Conservation (phyloP, 1,140 invertebrate genomes). For the Pseudobourletiella spinata region DNA sequence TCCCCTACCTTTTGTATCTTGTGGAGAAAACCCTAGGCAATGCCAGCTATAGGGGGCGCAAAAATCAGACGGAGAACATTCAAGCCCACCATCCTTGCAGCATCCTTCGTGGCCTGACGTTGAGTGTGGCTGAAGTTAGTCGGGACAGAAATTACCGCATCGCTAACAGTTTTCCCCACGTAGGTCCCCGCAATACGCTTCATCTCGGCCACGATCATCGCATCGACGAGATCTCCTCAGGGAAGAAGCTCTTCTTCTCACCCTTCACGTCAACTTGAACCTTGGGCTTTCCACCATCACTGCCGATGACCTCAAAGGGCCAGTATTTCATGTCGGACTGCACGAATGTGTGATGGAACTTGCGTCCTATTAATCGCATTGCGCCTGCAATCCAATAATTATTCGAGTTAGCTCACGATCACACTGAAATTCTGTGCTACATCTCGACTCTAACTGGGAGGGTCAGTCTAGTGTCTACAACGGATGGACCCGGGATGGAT, state of each 20-base stretch:
- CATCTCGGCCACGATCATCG: constrained; percentile 61
- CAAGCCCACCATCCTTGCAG: constrained; percentile 71
- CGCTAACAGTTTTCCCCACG: constrained; percentile 75
- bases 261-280: constrained; percentile 77
- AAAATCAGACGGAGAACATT: constrained; percentile 85
- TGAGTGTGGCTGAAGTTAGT: constrained; percentile 89
- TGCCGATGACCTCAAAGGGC: constrained; percentile 82
- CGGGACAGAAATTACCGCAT: constrained; percentile 85
- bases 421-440: neutral
- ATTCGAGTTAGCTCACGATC: too few relatives aligned
- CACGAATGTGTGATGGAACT: constrained; percentile 80
- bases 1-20: too few relatives aligned
- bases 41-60: constrained; percentile 97
- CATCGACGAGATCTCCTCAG: constrained; percentile 52
- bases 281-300: constrained; percentile 67
- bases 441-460: neutral
- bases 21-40: constrained; percentile 98
- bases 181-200: constrained; percentile 90
- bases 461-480: too few relatives aligned
- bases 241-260: constrained; percentile 49
- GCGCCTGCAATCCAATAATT: constrained; percentile 56
- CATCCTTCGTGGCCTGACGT: constrained; percentile 84
- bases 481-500: neutral
- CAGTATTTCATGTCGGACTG: constrained; percentile 95
- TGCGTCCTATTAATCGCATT: constrained; percentile 83